Evolutionary conservation across 2,797 vertebrate species (phyloP).

Genomic region (Mus minutoides): DNA sequence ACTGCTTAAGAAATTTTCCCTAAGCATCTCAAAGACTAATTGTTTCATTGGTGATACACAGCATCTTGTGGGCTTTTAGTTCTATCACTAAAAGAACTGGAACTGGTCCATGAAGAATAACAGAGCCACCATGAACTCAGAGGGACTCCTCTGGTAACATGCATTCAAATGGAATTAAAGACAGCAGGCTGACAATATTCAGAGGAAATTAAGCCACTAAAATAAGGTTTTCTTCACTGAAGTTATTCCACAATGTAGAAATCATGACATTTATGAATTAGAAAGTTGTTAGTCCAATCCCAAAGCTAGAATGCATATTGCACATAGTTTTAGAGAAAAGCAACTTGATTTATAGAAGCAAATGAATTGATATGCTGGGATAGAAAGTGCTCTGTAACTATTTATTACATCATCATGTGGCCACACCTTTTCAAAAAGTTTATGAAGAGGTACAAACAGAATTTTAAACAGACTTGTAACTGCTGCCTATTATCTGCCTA

Average conservation of each 20-base stretch:
- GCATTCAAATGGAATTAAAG: slow-evolving; percentile 66
- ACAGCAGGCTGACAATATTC: slow-evolving; percentile 35
- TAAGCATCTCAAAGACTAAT: slow-evolving; percentile 78
- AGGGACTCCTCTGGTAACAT: not conserved
- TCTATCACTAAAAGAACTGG: slow-evolving; percentile 76
- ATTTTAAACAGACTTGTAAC: slow-evolving; percentile 27
- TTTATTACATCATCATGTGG: slow-evolving; percentile 34
- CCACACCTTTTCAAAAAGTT: slow-evolving; percentile 36
- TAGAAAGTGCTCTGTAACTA: slow-evolving; percentile 52
- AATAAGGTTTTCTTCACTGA: slow-evolving; percentile 8
- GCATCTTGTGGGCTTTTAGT: slow-evolving; percentile 77
- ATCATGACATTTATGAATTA: slow-evolving; percentile 57
- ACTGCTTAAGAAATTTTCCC: slow-evolving; percentile 69
- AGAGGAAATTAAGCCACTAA: slow-evolving; percentile 47
- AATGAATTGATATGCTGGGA: slow-evolving; percentile 29
- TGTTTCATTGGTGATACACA: slow-evolving; percentile 78
- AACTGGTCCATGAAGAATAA: slow-evolving; percentile 74
- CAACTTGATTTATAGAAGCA: slow-evolving; percentile 6
- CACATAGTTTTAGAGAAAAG: slow-evolving; percentile 40
- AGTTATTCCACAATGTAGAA: slow-evolving; percentile 17
- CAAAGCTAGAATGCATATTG: slow-evolving; percentile 13
- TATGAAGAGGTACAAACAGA: not conserved
- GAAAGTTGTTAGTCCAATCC: slow-evolving; percentile 31
- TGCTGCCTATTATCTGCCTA: not conserved
- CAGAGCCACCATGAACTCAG: slow-evolving; percentile 57